A percentile compares a stretch with the other conserved stretches of the same genome.
phyloP scores from a whole-genome alignment of 2,113 vertebrate species.

The Zapus hudsonius region DNA sequence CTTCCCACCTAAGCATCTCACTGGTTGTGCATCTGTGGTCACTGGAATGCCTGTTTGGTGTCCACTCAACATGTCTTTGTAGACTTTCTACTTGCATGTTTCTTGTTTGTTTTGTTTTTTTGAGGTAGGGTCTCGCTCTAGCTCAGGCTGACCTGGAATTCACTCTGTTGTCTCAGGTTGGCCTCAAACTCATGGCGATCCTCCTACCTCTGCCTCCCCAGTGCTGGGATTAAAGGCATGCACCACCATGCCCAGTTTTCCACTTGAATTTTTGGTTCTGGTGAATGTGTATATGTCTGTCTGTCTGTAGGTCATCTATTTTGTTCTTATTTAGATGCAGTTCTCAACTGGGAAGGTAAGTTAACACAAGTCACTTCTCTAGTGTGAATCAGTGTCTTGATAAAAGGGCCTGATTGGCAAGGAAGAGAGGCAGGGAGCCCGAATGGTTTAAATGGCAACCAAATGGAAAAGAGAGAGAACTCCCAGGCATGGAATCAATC shows the following conservation, averaged over 20 bases:
- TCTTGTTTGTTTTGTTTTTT: too few relatives aligned
- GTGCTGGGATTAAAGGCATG: too few relatives aligned
- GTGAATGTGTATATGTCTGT: not conserved
- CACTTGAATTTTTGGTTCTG: not conserved
- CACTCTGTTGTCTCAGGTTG: too few relatives aligned
- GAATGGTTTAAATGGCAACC: not conserved
- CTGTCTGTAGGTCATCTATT: not conserved
- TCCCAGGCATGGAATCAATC: constrained; percentile 5
- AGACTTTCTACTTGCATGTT: too few relatives aligned
- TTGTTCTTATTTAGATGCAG: constrained; percentile 38
- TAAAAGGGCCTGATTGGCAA: not conserved
- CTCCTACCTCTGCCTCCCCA: too few relatives aligned
- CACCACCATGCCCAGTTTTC: too few relatives aligned
- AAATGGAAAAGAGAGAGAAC: not conserved
- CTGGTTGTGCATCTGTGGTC: not conserved
- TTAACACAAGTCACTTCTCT: not conserved
- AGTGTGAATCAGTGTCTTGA: constrained; percentile 13
- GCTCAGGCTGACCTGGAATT: too few relatives aligned
- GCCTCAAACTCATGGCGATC: too few relatives aligned
- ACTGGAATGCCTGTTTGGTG: not conserved
- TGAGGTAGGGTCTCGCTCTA: too few relatives aligned
- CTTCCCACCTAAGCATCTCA: not conserved
- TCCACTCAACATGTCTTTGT: not conserved
- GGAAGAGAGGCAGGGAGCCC: not conserved
- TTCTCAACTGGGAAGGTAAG: not conserved